These are phyloP conservation scores for Mechanitis messenoides DNA, from an alignment of 2,888 invertebrate species.

Conservation along the genomic window DNA sequence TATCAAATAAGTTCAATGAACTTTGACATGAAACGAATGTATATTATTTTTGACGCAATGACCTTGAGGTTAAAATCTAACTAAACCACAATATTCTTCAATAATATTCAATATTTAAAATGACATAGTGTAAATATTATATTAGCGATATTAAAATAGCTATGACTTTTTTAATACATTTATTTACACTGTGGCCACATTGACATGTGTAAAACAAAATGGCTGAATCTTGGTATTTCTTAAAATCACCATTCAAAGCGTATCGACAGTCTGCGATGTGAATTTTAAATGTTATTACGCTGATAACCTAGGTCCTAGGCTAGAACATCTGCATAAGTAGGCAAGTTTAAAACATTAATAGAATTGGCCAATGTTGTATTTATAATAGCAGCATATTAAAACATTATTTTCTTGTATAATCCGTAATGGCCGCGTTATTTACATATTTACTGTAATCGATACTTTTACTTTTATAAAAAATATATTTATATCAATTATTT, in stretches of 20 bases:
- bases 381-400: constrained; percentile 41
- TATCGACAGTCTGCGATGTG: not conserved
- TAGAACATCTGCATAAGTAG: constrained; percentile 40
- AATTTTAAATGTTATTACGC: constrained; percentile 2
- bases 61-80: not conserved
- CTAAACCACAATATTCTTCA: not conserved
- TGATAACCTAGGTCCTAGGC: constrained; percentile 6
- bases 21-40: not conserved
- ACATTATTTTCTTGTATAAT: constrained; percentile 40
- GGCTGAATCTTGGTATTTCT: constrained; percentile 2
- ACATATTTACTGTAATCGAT: not conserved
- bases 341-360: constrained; percentile 37
- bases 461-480: not conserved
- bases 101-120: too few species aligned
- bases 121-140: too few species aligned
- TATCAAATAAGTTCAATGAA: not conserved
- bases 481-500: not conserved
- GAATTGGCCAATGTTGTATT: constrained; percentile 37
- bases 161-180: too few species aligned
- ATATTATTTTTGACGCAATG: not conserved
- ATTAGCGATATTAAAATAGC: too few species aligned
- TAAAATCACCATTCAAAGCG: not conserved
- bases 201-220: not conserved
- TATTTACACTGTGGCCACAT: not conserved
- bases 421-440: constrained; percentile 7